Evolutionary conservation across 2,797 vertebrate genomes (phyloP), one percentile per base, ranked within the genome.

Genomic region (Schizopygopsis pylzovi): DNA sequence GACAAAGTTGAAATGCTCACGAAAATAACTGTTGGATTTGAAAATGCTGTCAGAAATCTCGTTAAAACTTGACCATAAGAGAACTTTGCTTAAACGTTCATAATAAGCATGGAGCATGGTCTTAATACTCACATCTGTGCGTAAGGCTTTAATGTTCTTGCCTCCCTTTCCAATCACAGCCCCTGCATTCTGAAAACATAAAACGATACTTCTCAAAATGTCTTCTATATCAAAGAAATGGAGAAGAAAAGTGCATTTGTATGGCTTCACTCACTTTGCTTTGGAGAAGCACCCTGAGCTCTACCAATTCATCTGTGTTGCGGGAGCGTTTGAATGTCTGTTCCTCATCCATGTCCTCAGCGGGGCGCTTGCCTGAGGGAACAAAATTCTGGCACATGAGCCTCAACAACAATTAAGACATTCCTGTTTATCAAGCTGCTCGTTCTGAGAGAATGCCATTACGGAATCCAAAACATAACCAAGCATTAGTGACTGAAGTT

Each of bases 101-200:
- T 63, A 9, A 37, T 77, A 33, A 33, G 49, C 25, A 70, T 52
- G 79, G 85, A 82, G 72, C 9, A 83, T 84, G 20, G 6, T 73
- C 43, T 0, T 56, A 95, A 95, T 96, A 99, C 98, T 99, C 96
- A 99, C 98, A 84, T 99, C 98, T 92, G 97, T 99, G 92, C 98
- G 97, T 83, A 99, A 96, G 43, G 98, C 97, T 94, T 99, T 99
- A 95, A 99, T 99, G 94, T 99, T 99, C 96, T 99, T 99, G 91
- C 98, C 98, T 92, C 97, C 98, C 94, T 99, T 99, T 90, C 98
- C 98, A 91, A 99, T 99, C 90, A 99, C 97, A 89, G 98, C 98
- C 85, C 98, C 98, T 84, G 98, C 98, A 91, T 99, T 99, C 98
- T 99, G 92, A 79, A 91, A 92, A 91, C 87, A 22, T 13, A 83